Evolutionary conservation across 2,888 invertebrate species (phyloP).

Genomic region (Drosophila vallismaia): DNA sequence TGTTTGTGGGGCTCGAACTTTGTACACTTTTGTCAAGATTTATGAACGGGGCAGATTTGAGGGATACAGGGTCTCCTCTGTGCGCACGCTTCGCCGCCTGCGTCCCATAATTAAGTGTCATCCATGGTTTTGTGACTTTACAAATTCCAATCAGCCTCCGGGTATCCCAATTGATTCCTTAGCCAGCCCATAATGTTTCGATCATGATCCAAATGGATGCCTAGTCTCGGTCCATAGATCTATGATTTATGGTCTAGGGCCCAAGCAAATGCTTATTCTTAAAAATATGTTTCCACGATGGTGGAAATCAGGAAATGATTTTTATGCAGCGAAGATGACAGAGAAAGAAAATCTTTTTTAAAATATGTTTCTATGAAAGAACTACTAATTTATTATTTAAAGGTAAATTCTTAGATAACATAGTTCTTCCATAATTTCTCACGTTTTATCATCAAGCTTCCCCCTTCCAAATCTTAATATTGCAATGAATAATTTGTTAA

Average conservation of each 20-base stretch:
- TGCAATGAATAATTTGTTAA: conserved; percentile 79
- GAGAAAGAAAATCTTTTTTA: background rate
- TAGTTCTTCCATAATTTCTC: conserved; percentile 54
- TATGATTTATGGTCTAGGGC: conserved; percentile 36
- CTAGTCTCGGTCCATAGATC: conserved; percentile 13
- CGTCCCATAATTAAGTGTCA: conserved; percentile 80
- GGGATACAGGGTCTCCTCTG: conserved; percentile 5
- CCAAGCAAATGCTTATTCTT: conserved; percentile 17
- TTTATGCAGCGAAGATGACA: background rate
- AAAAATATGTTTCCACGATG: background rate
- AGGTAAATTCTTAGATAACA: background rate
- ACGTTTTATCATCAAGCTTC: conserved; percentile 45
- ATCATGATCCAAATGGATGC: conserved; percentile 35
- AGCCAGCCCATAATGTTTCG: conserved; percentile 37
- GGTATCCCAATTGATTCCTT: conserved; percentile 31
- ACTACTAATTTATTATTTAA: background rate
- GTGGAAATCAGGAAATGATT: conserved; percentile 7
- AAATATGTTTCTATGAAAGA: background rate
- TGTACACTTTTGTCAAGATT: conserved; percentile 53
- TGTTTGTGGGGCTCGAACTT: conserved; percentile 5
- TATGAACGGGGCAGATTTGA: conserved; percentile 36
- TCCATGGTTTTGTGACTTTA: conserved; percentile 73
- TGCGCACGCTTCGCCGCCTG: conserved; percentile 67
- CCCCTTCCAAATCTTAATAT: conserved; percentile 9
- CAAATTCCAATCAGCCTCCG: conserved; percentile 73